Percentiles rank a stretch among this genome's conserved stretches.
phyloP scores from a whole-genome alignment of 2,888 invertebrate genomes.

The Chrysotoxum bicinctum region DNA sequence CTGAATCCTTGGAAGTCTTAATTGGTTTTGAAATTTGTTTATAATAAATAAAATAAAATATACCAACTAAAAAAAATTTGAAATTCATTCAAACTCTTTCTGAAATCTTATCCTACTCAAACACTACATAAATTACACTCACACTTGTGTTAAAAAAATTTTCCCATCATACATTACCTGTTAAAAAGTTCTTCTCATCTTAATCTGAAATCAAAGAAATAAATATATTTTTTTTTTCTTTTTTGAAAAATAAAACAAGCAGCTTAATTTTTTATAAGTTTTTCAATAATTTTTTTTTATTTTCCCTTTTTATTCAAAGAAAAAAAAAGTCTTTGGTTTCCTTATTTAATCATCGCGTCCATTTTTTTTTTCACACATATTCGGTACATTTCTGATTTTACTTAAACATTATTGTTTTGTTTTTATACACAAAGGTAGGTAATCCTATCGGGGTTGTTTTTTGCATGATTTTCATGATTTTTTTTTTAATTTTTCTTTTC shows the following conservation, averaged over 20 bases:
- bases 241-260: conserved; percentile 22
- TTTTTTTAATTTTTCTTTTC: conserved; percentile 29
- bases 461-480: conserved; percentile 23
- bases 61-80: too few species aligned
- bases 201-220: not conserved
- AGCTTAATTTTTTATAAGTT: conserved; percentile 64
- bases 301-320: conserved; percentile 77
- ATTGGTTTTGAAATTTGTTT: too few species aligned
- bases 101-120: too few species aligned
- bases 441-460: conserved; percentile 56
- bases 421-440: conserved; percentile 61
- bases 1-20: too few species aligned
- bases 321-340: conserved; percentile 81
- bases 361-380: conserved; percentile 51
- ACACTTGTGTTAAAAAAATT: too few species aligned
- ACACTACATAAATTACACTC: too few species aligned
- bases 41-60: too few species aligned
- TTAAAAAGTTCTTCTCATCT: not conserved
- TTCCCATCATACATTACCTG: not conserved
- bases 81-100: too few species aligned
- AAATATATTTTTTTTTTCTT: too few species aligned
- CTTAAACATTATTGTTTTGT: conserved; percentile 46
- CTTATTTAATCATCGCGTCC: conserved; percentile 74
- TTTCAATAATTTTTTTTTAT: conserved; percentile 74
- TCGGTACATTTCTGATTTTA: conserved; percentile 52